Base-by-base conservation (phyloP, 2,888 invertebrate genomes). In the Macropis europaea region DNA sequence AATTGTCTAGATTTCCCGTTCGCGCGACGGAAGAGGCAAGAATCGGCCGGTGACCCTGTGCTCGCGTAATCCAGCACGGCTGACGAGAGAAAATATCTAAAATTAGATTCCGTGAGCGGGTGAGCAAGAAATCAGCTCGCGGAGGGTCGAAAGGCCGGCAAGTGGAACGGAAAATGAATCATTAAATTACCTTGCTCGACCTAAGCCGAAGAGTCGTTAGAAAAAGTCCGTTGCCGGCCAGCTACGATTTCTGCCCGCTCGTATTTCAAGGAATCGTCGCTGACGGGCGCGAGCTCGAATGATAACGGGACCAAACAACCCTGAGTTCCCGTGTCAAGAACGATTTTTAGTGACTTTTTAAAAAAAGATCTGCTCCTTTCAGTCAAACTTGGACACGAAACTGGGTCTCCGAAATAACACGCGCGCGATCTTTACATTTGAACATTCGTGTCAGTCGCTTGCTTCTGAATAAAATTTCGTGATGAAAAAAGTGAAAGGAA, bases 181-280 rank as follows among this genome's bases (percentile, higher is more conserved):
- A 53, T 72, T 62, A 62, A 69, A 68, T 57, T 68, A 62, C 28
- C 60, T 34, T 56, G 54, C 60, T 66, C 48, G 36, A n/a, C 17
- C 15, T 32, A 54, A 56, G 15, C 54, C 26, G n/a, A 30, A 11
- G 26, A 5, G 24, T 19, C 13, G 28, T 30, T 42, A n/a, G 34
- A 32, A 54, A 66, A 57, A 17, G 11, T 13, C 24, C n/a, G n/a
- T n/a, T n/a, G n/a, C 7, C 6, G n/a, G 3, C 22, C n/a, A 17
- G 13, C 11, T 43, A 24, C 47, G 26, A 30, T 11, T 17, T 36
- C 6, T 11, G 17, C 9, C 17, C 50, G n/a, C n/a, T n/a, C n/a
- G n/a, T 54, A 38, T 54, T 63, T 63, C 40, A 24, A 13, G n/a
- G 9, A 47, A 38, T 36, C 17, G 36, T 57, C n/a, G 13, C 13